phyloP scores from a whole-genome alignment of 2,888 invertebrate species.

The Drosophila cracens region DNA sequence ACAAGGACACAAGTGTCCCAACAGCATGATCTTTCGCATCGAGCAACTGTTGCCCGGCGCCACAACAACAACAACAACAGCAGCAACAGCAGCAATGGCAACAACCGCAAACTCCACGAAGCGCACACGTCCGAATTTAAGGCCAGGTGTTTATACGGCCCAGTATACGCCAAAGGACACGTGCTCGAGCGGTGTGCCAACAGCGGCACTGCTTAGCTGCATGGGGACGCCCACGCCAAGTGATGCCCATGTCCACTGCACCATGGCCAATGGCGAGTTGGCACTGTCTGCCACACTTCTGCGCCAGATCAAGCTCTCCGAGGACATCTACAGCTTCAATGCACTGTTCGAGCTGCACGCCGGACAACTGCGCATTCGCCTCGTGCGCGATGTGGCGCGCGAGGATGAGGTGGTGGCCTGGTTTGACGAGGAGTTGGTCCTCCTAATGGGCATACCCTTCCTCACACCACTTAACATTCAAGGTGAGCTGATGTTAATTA shows the following conservation, averaged over 20 bases:
- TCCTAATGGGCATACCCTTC: slow-evolving; percentile 91
- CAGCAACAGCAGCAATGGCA: slow-evolving; percentile 10
- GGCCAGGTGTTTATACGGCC: slow-evolving; percentile 78
- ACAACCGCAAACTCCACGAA: slow-evolving; percentile 42
- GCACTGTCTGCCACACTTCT: slow-evolving; percentile 75
- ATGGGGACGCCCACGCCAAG: slow-evolving; percentile 48
- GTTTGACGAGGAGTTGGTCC: slow-evolving; percentile 92
- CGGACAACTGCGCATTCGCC: slow-evolving; percentile 82
- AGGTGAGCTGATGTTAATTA: slow-evolving; percentile 86
- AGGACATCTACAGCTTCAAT: slow-evolving; percentile 87
- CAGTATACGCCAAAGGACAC: slow-evolving; percentile 81
- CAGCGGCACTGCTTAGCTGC: slow-evolving; percentile 68
- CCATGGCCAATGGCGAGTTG: slow-evolving; percentile 61
- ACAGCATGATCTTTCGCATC: slow-evolving; percentile 69
- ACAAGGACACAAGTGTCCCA: slow-evolving; percentile 64
- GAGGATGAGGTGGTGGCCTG: slow-evolving; percentile 92
- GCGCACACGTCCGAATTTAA: slow-evolving; percentile 37
- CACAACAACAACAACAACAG: slow-evolving; percentile 8
- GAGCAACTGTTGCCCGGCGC: slow-evolving; percentile 32
- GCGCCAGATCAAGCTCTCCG: slow-evolving; percentile 85
- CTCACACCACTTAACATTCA: slow-evolving; percentile 91
- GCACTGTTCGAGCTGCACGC: slow-evolving; percentile 81
- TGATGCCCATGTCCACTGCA: slow-evolving; percentile 61
- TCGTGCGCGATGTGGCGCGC: slow-evolving; percentile 85
- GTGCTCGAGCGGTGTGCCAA: slow-evolving; percentile 67